phyloP scores from a whole-genome alignment of 2,113 vertebrate species.

The Ranitomeya imitator region DNA sequence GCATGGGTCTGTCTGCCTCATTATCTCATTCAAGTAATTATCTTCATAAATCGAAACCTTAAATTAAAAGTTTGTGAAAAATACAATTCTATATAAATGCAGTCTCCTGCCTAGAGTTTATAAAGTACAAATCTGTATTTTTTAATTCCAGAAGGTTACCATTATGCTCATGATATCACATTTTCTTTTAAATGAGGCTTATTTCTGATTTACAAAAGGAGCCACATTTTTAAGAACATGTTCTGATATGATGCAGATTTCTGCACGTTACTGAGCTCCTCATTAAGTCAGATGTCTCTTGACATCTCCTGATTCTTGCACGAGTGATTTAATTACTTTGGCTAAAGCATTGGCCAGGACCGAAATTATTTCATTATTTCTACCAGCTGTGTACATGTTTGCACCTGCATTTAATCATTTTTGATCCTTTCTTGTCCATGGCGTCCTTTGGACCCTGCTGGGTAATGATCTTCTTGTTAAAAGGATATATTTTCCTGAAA shows the following conservation, averaged over 20 bases:
- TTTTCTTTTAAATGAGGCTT: conserved; percentile 3
- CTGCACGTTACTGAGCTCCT: conserved; percentile 16
- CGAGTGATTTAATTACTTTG: conserved; percentile 56
- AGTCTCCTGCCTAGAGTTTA: background rate
- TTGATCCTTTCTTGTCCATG: conserved; percentile 34
- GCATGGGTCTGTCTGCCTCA: too few species aligned
- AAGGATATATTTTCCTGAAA: conserved; percentile 20
- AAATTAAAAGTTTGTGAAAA: too few species aligned
- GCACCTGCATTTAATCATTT: conserved; percentile 52
- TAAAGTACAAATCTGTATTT: background rate
- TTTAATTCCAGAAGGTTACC: background rate
- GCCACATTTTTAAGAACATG: background rate
- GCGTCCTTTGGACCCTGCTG: conserved; percentile 36
- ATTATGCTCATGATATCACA: background rate
- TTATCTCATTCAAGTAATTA: too few species aligned
- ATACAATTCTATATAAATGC: too few species aligned
- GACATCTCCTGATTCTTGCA: conserved; percentile 38
- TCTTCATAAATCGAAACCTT: too few species aligned
- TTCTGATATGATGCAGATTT: conserved; percentile 5
- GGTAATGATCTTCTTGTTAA: conserved; percentile 38
- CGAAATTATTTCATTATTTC: conserved; percentile 42
- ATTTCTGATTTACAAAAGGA: background rate
- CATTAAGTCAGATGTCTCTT: conserved; percentile 33
- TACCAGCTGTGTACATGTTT: conserved; percentile 42
- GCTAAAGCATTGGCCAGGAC: conserved; percentile 41